Evolutionary conservation across 2,113 vertebrate genomes (phyloP).

Genomic region (Cyphomyrus discorhynchus): DNA sequence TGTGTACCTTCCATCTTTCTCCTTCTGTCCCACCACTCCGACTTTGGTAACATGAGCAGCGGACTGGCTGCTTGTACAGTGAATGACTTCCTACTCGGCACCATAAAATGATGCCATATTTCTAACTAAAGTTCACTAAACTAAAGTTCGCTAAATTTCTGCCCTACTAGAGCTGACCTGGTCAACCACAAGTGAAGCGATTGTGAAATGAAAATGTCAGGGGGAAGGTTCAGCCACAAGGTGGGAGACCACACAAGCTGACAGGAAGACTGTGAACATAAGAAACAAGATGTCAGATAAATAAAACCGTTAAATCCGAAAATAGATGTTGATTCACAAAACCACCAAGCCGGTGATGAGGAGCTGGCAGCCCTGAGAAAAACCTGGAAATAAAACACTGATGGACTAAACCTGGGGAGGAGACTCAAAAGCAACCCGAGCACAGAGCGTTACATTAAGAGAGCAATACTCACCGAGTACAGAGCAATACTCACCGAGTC

Average conservation of each 20-base stretch:
- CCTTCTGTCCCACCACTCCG: background rate
- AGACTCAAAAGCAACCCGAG: background rate
- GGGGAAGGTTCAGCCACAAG: background rate
- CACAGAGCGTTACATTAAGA: background rate
- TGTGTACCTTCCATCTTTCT: background rate
- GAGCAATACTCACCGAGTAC: background rate
- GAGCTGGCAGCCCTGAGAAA: background rate
- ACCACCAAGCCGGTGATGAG: background rate
- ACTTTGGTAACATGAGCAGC: background rate
- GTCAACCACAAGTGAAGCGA: background rate
- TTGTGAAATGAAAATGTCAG: background rate
- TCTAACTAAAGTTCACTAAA: background rate
- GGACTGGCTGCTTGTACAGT: background rate
- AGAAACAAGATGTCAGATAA: too few relatives aligned
- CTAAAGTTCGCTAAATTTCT: background rate
- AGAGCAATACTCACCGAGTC: background rate
- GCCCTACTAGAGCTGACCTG: background rate
- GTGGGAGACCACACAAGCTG: background rate
- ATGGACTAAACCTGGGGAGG: background rate
- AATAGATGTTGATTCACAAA: background rate
- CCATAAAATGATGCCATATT: background rate
- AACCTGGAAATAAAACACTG: background rate
- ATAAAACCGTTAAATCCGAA: background rate
- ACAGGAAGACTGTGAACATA: too few relatives aligned
- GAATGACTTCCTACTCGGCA: background rate